phyloP scores from a whole-genome alignment of 2,113 vertebrate genomes.

The Sigmodon hispidus region DNA sequence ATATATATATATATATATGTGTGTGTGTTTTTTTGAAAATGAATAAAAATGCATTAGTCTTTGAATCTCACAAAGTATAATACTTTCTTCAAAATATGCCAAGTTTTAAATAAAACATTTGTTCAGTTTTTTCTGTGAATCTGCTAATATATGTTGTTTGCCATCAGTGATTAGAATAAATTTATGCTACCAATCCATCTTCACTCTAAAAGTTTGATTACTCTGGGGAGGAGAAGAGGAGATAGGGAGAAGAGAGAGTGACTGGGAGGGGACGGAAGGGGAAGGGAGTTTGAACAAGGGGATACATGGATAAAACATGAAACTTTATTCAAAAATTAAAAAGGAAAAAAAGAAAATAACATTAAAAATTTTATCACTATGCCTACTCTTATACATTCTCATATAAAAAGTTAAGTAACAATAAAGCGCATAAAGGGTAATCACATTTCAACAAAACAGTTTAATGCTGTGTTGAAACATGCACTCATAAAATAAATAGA shows the following conservation, averaged over 20 bases:
- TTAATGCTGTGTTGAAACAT: not conserved
- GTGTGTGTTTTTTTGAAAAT: not conserved
- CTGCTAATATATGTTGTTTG: not conserved
- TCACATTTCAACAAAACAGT: not conserved
- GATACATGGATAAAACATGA: too few species aligned
- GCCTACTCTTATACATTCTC: not conserved
- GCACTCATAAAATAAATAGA: not conserved
- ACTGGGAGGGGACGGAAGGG: too few species aligned
- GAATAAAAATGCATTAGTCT: slow-evolving; percentile 31
- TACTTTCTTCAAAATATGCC: slow-evolving; percentile 29
- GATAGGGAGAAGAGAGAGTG: too few species aligned
- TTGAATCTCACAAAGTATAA: not conserved
- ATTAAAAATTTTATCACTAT: not conserved
- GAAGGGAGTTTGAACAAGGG: too few species aligned
- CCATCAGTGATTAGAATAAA: not conserved
- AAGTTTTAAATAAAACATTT: slow-evolving; percentile 24
- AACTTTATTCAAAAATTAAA: too few species aligned
- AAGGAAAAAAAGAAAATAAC: too few species aligned
- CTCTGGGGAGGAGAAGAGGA: too few species aligned
- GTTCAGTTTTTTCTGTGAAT: not conserved
- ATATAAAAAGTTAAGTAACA: not conserved
- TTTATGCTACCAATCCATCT: not conserved
- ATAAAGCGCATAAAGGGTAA: not conserved
- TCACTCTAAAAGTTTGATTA: too few species aligned
- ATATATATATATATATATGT: not conserved